Base-by-base conservation (phyloP, 2,888 invertebrate species). In the Sepioteuthis lessoniana region DNA sequence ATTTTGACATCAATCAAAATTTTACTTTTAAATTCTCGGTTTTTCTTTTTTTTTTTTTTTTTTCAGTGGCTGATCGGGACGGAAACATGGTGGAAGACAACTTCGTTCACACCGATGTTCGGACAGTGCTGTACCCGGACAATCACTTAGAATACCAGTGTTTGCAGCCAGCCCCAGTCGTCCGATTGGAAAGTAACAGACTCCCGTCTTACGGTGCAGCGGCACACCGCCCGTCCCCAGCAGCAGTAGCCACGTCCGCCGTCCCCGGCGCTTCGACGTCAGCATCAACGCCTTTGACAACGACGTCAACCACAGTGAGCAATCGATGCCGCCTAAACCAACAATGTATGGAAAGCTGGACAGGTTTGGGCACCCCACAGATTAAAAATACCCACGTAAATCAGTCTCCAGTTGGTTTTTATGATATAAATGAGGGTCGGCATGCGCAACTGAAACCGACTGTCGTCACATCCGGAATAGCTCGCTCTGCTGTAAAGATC, bases 151-250 rank as follows among this genome's bases (percentile, higher is more conserved):
- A 76, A 35, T n/a, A 76, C 76, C 76, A 76, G 16, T 35, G 76
- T 76, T 76, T 76, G 13, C n/a, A 76, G 76, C 76, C 76, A 76
- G 76, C n/a, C 76, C 76, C 76, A 76, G 76, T 76, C 76, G 76
- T 76, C 76, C 76, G 76, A 76, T 76, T 76, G 76, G 76, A 76
- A 76, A 35, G 1, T 76, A 76, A 76, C 76, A 13, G 76, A 76
- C 76, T n/a, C 76, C 76, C 35, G 16, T 76, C n/a, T n/a, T 76
- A 76, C 35, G 76, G 76, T n/a, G 76, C 76, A 13, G 35, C 76
- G 35, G 76, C 10, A n/a, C n/a, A 76, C 76, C 76, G 16, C n/a
- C 35, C 76, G n/a, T 25, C n/a, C n/a, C 76, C 76, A 21, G 16
- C 76, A 76, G 76, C 76, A 76, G 76, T 76, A 76, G 35, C 76